Evolutionary conservation across 1,140 invertebrate species (phyloP).

Genomic region (Drosophila sulfurigaster): DNA sequence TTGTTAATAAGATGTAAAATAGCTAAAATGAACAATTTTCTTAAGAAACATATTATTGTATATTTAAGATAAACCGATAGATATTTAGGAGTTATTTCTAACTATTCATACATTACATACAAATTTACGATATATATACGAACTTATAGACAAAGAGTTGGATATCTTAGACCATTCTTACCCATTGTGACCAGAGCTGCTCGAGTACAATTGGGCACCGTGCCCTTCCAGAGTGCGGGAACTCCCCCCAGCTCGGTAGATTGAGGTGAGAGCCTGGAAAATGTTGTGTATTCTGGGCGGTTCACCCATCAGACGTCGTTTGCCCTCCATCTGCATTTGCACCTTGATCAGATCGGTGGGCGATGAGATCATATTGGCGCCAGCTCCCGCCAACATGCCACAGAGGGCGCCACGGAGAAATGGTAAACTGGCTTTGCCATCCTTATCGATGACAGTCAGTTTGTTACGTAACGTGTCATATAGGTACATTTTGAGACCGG

Average conservation of each 20-base stretch:
- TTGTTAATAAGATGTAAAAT: no score
- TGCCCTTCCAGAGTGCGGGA: conserved; percentile 40
- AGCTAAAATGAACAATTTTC: no score
- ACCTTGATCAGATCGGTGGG: conserved; percentile 50
- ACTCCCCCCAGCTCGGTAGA: conserved; percentile 37
- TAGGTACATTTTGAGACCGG: conserved; percentile 33
- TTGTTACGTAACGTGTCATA: conserved; percentile 37
- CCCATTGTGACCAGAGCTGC: conserved; percentile 45
- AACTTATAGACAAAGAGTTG: no score
- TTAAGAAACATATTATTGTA: no score
- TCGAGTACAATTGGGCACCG: conserved; percentile 27
- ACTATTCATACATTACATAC: no score
- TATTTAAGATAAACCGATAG: no score
- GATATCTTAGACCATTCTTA: neutral
- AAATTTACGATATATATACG: no score
- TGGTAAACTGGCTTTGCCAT: conserved; percentile 23
- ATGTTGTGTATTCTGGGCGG: conserved; percentile 37
- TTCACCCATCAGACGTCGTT: conserved; percentile 33
- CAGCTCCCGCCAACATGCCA: conserved; percentile 20
- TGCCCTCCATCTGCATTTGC: conserved; percentile 58
- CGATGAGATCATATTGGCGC: conserved; percentile 16
- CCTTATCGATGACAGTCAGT: conserved; percentile 7
- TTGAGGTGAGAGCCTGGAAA: conserved; percentile 10
- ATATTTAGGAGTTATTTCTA: no score
- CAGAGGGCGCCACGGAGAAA: conserved; percentile 10